These are phyloP conservation scores for Agriopis leucophaearia DNA, from an alignment of 2,888 invertebrate species.

Conservation along the genomic window DNA sequence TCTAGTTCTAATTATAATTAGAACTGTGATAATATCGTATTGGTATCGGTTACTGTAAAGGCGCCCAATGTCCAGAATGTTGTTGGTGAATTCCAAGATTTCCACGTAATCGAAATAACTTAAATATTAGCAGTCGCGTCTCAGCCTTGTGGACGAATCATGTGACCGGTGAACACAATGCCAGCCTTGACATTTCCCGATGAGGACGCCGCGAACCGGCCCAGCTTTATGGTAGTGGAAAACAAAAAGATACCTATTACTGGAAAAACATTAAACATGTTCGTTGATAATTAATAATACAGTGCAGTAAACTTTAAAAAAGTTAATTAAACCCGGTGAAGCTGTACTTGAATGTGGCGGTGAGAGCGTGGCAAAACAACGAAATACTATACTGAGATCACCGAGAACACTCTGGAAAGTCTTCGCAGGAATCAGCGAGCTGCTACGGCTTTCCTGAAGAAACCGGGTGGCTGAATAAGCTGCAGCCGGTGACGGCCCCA, in stretches of 20 bases:
- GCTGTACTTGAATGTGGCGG: no score
- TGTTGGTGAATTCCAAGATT: slow-evolving; percentile 30
- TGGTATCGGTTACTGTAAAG: slow-evolving; percentile 10
- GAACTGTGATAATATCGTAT: not conserved
- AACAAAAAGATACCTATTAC: slow-evolving; percentile 32
- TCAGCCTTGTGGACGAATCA: slow-evolving; percentile 59
- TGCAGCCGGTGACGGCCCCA: no score
- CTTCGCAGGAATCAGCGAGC: no score
- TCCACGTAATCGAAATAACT: slow-evolving; percentile 41
- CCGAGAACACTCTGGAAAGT: no score
- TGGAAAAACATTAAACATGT: slow-evolving; percentile 7
- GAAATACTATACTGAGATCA: no score
- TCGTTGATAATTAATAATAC: not conserved
- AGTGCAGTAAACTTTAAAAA: not conserved
- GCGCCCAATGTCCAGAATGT: slow-evolving; percentile 20
- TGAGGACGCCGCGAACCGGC: slow-evolving; percentile 64
- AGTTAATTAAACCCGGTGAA: not conserved
- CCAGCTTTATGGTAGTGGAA: slow-evolving; percentile 52
- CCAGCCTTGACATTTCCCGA: slow-evolving; percentile 65
- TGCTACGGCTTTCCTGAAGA: no score
- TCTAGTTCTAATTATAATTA: not conserved
- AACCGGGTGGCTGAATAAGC: no score
- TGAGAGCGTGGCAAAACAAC: no score
- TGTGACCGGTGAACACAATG: slow-evolving; percentile 60
- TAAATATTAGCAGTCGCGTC: slow-evolving; percentile 43